These are phyloP conservation scores for Mus pahari DNA, from an alignment of 2,113 vertebrate genomes.

Conservation along the genomic window DNA sequence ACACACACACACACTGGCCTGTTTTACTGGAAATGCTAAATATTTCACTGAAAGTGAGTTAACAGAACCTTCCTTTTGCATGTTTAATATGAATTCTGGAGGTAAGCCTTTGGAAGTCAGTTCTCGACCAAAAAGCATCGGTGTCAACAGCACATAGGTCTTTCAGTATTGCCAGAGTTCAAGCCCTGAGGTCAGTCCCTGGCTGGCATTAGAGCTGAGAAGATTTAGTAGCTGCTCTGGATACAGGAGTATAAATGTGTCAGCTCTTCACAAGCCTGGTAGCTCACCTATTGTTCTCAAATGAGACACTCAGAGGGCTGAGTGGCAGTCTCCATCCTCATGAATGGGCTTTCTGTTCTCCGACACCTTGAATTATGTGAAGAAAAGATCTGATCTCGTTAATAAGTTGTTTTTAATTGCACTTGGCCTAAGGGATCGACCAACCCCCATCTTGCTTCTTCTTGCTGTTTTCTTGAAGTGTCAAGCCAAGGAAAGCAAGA, in stretches of 20 bases:
- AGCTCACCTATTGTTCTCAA: slow-evolving; percentile 39
- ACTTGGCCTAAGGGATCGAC: slow-evolving; percentile 58
- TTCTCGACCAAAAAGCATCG: slow-evolving; percentile 2
- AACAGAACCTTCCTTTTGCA: background rate
- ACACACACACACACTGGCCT: background rate
- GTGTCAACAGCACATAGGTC: background rate
- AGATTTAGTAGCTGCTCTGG: background rate
- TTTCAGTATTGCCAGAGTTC: background rate
- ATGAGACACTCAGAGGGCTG: background rate
- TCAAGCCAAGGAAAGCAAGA: slow-evolving; percentile 62
- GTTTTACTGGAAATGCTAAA: slow-evolving; percentile 4
- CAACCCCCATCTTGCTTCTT: slow-evolving; percentile 17
- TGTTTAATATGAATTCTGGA: background rate
- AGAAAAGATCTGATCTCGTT: slow-evolving; percentile 58
- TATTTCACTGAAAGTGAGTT: background rate
- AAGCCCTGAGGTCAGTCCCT: background rate
- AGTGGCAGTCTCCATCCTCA: slow-evolving; percentile 23
- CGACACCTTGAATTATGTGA: slow-evolving; percentile 32
- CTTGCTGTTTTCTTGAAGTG: slow-evolving; percentile 35
- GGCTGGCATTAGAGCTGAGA: background rate
- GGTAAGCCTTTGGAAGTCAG: slow-evolving; percentile 13
- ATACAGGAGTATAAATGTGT: background rate
- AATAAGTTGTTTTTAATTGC: slow-evolving; percentile 58
- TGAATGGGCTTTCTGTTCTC: slow-evolving; percentile 71
- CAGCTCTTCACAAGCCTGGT: background rate